Evolutionary conservation across 1,140 invertebrate species (phyloP), one percentile per base, ranked within the genome.

Genomic region (Metaphire vulgaris): DNA sequence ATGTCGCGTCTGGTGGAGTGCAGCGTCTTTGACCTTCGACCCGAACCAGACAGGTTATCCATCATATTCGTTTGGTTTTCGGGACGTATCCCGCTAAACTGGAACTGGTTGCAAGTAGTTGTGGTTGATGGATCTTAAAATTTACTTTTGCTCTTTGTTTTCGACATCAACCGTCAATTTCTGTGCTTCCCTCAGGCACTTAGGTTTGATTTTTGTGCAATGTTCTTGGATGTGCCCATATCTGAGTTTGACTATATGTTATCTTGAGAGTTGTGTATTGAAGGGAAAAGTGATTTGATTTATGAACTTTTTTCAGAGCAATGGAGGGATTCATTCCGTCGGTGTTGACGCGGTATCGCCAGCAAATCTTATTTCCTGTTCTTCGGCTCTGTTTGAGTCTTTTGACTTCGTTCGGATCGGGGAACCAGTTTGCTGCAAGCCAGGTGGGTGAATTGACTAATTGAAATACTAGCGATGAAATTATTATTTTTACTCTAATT

Each of bases 351-450:
- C 88, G 92, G 74, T 95, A 93, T 85, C 89, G 92, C 73, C 91
- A 94, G 81, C 90, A 78, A 21, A 78, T 95, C 28, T 87, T 95
- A 68, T 89, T 93, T 65, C 92, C 93, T 0, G 91, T 92, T 30
- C 83, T 95, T 33, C 73, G 64, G 2, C 85, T 96, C 1, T 95
- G 92, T 84, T 90, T 93, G 82, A 90, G 92, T 15, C 83, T 96
- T 29, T 86, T 96, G 0, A 93, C 92, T 1, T 92, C 92, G 0
- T 86, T 95, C 6, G 93, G 93, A 56, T 89, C 90, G 0, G 89
- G 92, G 76, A 95, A 96, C 87, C 90, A 85, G 90, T 91, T 80
- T 79, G 92, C 91, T 69, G 89, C 92, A 0, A 86, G 91, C 29
- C 92, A 95, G 86, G 86, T 88, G n/a, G n/a, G n/a, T n/a, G n/a